These are phyloP conservation scores for Condylura cristata DNA, from an alignment of 2,113 vertebrate genomes.

Conservation along the genomic window DNA sequence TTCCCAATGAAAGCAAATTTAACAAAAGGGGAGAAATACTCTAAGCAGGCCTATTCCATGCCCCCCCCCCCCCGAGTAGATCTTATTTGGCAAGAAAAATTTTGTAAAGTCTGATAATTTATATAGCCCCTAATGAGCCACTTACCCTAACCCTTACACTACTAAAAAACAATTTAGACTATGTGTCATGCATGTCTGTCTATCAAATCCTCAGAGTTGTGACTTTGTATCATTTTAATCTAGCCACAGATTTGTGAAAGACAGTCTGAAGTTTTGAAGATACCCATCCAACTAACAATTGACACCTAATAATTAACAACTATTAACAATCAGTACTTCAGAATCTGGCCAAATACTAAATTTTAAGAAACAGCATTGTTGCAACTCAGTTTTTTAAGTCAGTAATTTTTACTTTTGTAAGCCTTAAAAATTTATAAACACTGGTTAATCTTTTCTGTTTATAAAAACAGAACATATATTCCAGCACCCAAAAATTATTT, in stretches of 20 bases:
- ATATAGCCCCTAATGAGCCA: conserved; percentile 25
- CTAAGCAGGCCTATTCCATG: neutral
- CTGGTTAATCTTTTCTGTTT: neutral
- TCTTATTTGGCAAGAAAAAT: neutral
- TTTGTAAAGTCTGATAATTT: neutral
- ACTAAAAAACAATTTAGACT: neutral
- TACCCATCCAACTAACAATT: neutral
- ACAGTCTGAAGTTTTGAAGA: conserved; percentile 11
- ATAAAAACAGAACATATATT: neutral
- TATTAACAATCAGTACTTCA: conserved; percentile 3
- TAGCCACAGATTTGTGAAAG: neutral
- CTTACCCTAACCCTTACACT: neutral
- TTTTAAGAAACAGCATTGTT: neutral
- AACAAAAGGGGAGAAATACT: conserved; percentile 15
- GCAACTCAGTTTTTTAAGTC: neutral
- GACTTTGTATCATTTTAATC: neutral
- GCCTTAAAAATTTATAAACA: conserved; percentile 13
- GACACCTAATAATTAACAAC: conserved; percentile 3
- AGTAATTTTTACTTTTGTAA: conserved; percentile 56
- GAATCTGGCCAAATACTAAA: conserved; percentile 20
- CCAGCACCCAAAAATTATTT: neutral
- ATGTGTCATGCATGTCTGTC: neutral
- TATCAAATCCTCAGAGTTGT: neutral
- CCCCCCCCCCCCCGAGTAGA: too few species aligned
- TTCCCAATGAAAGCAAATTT: conserved; percentile 28